These are phyloP conservation scores for Drosophila kambysellisi DNA, from an alignment of 2,888 invertebrate species.

Conservation along the genomic window DNA sequence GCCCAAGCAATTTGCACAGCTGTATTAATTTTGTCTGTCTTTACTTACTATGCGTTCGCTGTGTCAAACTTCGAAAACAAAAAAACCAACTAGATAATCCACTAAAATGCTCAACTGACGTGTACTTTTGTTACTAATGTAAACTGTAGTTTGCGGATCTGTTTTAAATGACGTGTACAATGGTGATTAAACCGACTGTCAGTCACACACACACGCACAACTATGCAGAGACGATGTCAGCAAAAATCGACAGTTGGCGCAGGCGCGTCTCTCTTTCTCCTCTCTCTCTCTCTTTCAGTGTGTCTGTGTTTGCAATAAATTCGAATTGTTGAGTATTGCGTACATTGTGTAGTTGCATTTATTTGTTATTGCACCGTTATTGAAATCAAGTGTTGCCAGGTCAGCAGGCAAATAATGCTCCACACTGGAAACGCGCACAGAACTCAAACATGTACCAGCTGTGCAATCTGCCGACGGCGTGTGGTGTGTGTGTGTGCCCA, in stretches of 20 bases:
- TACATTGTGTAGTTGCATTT: slow-evolving; percentile 23
- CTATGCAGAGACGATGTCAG: slow-evolving; percentile 15
- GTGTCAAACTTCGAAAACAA: background rate
- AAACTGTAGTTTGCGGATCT: slow-evolving; percentile 37
- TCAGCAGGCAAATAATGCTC: slow-evolving; percentile 25
- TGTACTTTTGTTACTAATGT: slow-evolving; percentile 60
- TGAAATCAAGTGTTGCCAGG: slow-evolving; percentile 33
- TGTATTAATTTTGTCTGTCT: slow-evolving; percentile 34
- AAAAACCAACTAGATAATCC: slow-evolving; percentile 5
- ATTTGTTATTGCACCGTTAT: slow-evolving; percentile 17
- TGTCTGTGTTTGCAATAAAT: slow-evolving; percentile 10
- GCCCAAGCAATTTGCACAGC: slow-evolving; percentile 44
- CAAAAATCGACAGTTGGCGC: slow-evolving; percentile 51
- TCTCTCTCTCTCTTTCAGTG: background rate
- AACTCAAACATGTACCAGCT: slow-evolving; percentile 33
- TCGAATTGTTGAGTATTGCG: slow-evolving; percentile 18
- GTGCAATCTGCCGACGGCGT: slow-evolving; percentile 15
- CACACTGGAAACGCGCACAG: slow-evolving; percentile 14
- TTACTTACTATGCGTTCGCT: slow-evolving; percentile 9
- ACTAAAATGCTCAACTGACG: slow-evolving; percentile 56
- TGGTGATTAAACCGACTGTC: slow-evolving; percentile 62
- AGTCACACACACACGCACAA: slow-evolving; percentile 17
- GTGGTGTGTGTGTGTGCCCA: background rate
- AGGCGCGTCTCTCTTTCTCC: slow-evolving; percentile 44
- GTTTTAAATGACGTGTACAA: slow-evolving; percentile 72